A percentile compares a stretch with the other conserved stretches of the same genome.
Evolutionary conservation across 2,888 invertebrate species (phyloP).

Genomic region (Cataglyphis albicans): DNA sequence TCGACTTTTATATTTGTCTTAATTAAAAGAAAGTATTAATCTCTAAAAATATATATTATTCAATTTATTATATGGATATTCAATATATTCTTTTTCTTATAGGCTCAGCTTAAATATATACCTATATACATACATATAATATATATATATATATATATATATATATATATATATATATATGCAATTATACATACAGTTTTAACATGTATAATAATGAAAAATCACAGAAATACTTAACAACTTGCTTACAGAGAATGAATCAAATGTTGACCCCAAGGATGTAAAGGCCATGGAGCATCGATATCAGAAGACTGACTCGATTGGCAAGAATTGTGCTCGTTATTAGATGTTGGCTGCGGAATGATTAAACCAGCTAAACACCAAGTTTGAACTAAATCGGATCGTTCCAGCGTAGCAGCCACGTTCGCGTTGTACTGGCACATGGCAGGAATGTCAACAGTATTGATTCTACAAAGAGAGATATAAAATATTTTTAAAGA

Average conservation of each 20-base stretch:
- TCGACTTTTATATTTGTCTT: neutral
- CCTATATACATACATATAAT: neutral
- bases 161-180: too few species aligned
- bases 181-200: neutral
- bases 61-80: slow-evolving; percentile 5
- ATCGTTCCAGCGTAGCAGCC: slow-evolving; percentile 91
- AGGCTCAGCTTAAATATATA: neutral
- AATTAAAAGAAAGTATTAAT: neutral
- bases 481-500: slow-evolving; percentile 30
- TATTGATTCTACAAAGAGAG: slow-evolving; percentile 79
- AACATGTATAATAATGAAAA: neutral
- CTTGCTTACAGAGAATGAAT: slow-evolving; percentile 93
- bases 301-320: slow-evolving; percentile 75
- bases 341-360: slow-evolving; percentile 80
- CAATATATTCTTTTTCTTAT: neutral
- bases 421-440: slow-evolving; percentile 93
- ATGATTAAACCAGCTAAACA: slow-evolving; percentile 91
- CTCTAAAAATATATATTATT: neutral
- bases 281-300: slow-evolving; percentile 92
- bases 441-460: slow-evolving; percentile 87
- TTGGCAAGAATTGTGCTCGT: slow-evolving; percentile 78
- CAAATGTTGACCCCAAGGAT: slow-evolving; percentile 95
- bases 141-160: neutral
- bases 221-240: neutral
- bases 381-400: slow-evolving; percentile 96